phyloP scores from a whole-genome alignment of 1,140 invertebrate species.

The Pollicipes pollicipes region DNA sequence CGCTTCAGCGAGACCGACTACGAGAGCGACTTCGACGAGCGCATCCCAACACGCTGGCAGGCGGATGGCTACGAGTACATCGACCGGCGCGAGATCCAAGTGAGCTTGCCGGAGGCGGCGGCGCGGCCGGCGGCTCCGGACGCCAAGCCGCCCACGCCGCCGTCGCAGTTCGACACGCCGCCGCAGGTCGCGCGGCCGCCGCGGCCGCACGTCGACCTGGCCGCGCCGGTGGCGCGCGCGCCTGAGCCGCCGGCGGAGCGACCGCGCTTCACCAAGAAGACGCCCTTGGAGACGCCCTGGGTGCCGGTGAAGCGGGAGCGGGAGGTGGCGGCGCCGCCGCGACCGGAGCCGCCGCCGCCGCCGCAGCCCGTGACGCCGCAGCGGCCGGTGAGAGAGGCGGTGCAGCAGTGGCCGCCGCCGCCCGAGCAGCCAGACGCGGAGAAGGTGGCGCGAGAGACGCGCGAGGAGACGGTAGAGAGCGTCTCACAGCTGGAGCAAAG shows the following conservation, averaged over 20 bases:
- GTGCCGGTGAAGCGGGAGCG: neutral
- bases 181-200: constrained; percentile 28
- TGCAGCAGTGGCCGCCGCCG: neutral
- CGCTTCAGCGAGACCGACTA: constrained; percentile 52
- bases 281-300: neutral
- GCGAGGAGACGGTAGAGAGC: too few species aligned
- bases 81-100: neutral
- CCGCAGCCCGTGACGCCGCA: too few species aligned
- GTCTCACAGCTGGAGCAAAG: neutral
- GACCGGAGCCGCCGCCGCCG: too few species aligned
- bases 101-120: constrained; percentile 35
- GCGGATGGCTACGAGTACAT: constrained; percentile 8
- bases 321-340: neutral
- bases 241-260: neutral
- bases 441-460: too few species aligned
- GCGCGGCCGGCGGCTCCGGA: constrained; percentile 37
- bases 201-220: constrained; percentile 37
- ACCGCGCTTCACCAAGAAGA: neutral
- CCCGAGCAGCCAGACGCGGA: neutral
- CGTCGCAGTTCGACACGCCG: constrained; percentile 36
- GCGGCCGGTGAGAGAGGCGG: too few species aligned
- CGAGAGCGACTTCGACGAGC: constrained; percentile 48
- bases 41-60: constrained; percentile 39
- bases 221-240: constrained; percentile 26
- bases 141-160: constrained; percentile 35